Evolutionary conservation across 37 sponge, comb jelly and placozoan genomes (phyloP).

Genomic region (Lycopodina hypogea): DNA sequence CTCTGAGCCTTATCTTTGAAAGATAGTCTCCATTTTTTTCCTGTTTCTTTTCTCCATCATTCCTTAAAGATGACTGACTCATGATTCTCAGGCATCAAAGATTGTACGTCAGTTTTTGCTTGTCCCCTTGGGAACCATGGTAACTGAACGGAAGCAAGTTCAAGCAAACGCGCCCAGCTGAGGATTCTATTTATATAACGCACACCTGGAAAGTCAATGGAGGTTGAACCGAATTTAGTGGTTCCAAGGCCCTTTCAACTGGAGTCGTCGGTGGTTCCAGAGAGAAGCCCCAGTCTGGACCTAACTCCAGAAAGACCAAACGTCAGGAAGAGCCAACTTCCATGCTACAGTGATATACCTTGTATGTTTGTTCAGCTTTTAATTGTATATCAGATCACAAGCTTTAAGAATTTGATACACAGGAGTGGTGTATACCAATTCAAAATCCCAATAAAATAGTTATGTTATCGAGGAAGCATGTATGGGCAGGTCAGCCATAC

Average conservation of each 20-base stretch:
- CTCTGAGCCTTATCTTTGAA: slow-evolving; percentile 46
- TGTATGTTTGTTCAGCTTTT: too few species aligned
- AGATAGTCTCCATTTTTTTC: slow-evolving; percentile 54
- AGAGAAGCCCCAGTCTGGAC: slow-evolving; percentile 18
- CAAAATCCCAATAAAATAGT: too few species aligned
- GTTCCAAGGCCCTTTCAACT: slow-evolving; percentile 31
- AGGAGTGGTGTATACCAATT: too few species aligned
- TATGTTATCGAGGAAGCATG: too few species aligned
- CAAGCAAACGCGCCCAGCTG: too few species aligned
- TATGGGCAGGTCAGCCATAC: too few species aligned
- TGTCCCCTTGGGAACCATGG: not conserved
- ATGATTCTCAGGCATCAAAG: not conserved
- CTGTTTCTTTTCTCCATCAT: slow-evolving; percentile 13
- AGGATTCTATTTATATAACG: not conserved
- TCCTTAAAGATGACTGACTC: not conserved
- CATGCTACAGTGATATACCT: too few species aligned
- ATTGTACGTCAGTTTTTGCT: not conserved
- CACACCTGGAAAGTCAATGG: not conserved
- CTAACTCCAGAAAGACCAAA: slow-evolving; percentile 38
- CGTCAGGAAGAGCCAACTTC: not conserved
- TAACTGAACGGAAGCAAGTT: too few species aligned
- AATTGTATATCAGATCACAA: too few species aligned
- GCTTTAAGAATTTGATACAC: too few species aligned
- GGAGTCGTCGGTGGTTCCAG: not conserved
- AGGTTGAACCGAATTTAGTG: slow-evolving; percentile 11